Evolutionary conservation across 1,140 invertebrate species (phyloP), one percentile per base, ranked within the genome.

Genomic region (Adoxophyes honmai): DNA sequence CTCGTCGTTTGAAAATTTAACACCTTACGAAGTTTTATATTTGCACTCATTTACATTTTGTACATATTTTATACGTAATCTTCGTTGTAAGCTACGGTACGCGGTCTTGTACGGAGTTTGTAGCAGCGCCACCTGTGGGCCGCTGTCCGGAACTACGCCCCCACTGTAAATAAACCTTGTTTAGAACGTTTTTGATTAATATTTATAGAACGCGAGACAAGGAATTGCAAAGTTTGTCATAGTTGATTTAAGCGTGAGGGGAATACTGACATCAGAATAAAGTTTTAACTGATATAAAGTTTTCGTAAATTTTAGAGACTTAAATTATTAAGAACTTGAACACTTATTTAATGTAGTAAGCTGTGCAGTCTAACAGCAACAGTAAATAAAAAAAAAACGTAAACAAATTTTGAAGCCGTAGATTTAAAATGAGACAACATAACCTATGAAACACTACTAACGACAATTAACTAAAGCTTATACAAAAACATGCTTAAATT

Each of bases 11-110:
- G 42, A 48, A 48, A 16, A 21, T 48, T 44, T 48, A 28, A 21
- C 42, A 48, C 42, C 42, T 21, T 21, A 21, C n/a, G n/a, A 28
- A 44, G 14, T 48, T 48, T 48, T 48, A 18, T 48, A 48, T 48
- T 28, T 33, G 42, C 42, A 48, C 42, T 48, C 42, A 18, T 48
- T 48, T 48, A 48, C 42, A 48, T 48, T 48, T 48, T 48, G 42
- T 48, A 48, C 42, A 48, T 48, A 48, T 44, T 44, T 44, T 44
- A 44, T 44, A 44, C 39, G 14, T 42, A 15, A n/a, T 42, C 15
- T 42, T 15, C 15, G 38, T 21, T 42, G 8, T 10, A 42, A 42
- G 18, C 8, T 9, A 4, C n/a, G 39, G n/a, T 10, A 36, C 34
- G 34, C 34, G 6, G 21, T 28, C 34, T 36, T 36, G 8, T 2